A percentile compares a stretch with the other conserved stretches of the same genome.
phyloP scores from a whole-genome alignment of 30 jellyfish, hydroid and myxozoan genomes.

The Pelagia noctiluca region DNA sequence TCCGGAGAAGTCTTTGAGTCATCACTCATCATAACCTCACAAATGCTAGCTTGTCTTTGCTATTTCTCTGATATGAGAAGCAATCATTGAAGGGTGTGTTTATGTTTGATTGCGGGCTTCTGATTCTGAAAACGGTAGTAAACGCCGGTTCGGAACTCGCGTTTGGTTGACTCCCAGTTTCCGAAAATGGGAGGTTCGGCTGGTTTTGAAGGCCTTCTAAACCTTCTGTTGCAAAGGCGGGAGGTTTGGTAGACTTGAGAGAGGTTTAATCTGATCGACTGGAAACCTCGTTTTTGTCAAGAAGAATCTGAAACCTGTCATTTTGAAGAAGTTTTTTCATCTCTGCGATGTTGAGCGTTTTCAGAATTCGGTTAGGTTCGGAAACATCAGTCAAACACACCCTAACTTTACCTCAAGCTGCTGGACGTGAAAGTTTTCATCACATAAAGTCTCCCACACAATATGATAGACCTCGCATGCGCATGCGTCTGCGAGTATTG shows the following conservation, averaged over 20 bases:
- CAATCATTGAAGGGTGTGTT: too few relatives aligned
- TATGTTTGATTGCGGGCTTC: background rate
- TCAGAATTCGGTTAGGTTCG: background rate
- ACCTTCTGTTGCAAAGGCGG: background rate
- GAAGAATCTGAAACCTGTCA: background rate
- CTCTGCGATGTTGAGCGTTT: background rate
- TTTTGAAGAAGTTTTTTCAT: background rate
- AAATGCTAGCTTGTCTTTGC: too few relatives aligned
- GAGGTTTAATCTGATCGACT: background rate
- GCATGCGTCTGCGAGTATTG: too few relatives aligned
- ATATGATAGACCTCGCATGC: too few relatives aligned
- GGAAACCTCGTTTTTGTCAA: background rate
- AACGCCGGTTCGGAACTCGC: background rate
- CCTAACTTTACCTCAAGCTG: too few relatives aligned
- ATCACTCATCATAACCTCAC: too few relatives aligned
- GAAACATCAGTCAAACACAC: background rate
- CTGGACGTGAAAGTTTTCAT: too few relatives aligned
- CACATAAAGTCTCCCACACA: too few relatives aligned
- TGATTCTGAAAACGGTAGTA: background rate
- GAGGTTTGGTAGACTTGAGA: background rate
- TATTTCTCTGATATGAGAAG: too few relatives aligned
- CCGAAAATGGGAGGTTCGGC: background rate
- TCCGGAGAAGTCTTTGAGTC: too few relatives aligned
- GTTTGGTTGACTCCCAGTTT: background rate
- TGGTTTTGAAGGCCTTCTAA: background rate